phyloP scores from a whole-genome alignment of 2,888 invertebrate species.

The Andrena fulva region DNA sequence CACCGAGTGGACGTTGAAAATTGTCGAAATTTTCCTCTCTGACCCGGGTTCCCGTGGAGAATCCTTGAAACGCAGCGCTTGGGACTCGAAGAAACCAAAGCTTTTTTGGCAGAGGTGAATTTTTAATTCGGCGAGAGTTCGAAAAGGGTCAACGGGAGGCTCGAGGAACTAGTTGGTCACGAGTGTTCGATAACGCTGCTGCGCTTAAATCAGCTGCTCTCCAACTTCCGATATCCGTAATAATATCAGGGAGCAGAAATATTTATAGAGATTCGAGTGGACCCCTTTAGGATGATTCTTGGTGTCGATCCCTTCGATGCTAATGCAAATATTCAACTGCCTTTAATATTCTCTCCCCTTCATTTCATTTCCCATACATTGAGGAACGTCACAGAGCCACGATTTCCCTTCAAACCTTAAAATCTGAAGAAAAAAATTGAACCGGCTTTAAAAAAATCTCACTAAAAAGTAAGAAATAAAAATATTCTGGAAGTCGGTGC shows the following conservation, averaged over 20 bases:
- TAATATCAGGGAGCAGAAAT: neutral
- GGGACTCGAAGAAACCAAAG: constrained; percentile 30
- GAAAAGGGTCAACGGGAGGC: constrained; percentile 47
- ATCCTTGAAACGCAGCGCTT: constrained; percentile 25
- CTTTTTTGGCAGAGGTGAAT: constrained; percentile 34
- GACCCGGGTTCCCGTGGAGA: neutral
- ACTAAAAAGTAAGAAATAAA: no score
- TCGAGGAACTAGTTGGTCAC: constrained; percentile 58
- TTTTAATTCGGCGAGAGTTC: constrained; percentile 61
- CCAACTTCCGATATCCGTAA: constrained; percentile 16
- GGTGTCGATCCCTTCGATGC: neutral
- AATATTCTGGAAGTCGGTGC: no score
- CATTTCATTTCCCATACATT: neutral
- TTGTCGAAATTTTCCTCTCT: constrained; percentile 27
- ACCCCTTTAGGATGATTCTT: neutral
- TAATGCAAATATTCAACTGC: neutral
- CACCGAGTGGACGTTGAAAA: constrained; percentile 18
- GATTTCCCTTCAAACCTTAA: no score
- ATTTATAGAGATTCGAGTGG: constrained; percentile 2
- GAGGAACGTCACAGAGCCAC: no score
- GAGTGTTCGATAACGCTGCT: constrained; percentile 58
- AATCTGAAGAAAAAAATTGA: no score
- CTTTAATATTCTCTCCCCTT: neutral
- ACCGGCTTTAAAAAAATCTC: no score
- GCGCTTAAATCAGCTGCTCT: constrained; percentile 40